Conservation (phyloP, 2,797 vertebrate genomes). For the Valencia hispanica region DNA sequence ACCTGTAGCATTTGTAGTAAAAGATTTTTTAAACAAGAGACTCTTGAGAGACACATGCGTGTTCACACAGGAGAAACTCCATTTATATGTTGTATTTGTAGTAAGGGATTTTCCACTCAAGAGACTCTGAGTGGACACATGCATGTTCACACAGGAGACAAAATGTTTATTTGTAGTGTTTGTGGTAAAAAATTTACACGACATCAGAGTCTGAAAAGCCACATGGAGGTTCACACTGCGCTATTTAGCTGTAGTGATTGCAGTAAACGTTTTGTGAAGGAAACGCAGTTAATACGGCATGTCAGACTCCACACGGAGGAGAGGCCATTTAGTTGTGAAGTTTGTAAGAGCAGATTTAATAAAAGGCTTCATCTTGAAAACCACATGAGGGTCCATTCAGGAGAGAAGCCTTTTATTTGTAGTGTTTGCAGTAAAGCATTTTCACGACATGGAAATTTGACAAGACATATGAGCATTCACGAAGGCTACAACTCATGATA, state of each 20-base stretch:
- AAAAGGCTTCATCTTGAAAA: conserved; percentile 6
- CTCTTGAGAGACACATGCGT: not conserved
- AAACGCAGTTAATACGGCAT: not conserved
- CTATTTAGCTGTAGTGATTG: not conserved
- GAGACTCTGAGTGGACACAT: not conserved
- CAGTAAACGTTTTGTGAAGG: not conserved
- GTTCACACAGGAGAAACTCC: not conserved
- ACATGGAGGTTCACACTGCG: not conserved
- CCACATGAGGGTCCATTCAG: not conserved
- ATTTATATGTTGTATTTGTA: not conserved
- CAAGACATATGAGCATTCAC: not conserved
- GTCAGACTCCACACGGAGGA: not conserved
- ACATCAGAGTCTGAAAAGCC: conserved; percentile 1
- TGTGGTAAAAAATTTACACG: not conserved
- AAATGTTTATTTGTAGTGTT: not conserved
- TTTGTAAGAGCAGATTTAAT: not conserved
- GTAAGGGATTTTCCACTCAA: not conserved
- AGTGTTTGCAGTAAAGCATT: not conserved
- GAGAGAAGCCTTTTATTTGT: not conserved
- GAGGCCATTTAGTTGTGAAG: not conserved
- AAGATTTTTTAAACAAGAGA: not conserved
- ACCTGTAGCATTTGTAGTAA: not conserved
- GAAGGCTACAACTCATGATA: not conserved
- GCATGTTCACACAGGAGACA: not conserved
- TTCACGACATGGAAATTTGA: conserved; percentile 2